phyloP scores from a whole-genome alignment of 2,888 invertebrate genomes.

The Diploptera punctata region DNA sequence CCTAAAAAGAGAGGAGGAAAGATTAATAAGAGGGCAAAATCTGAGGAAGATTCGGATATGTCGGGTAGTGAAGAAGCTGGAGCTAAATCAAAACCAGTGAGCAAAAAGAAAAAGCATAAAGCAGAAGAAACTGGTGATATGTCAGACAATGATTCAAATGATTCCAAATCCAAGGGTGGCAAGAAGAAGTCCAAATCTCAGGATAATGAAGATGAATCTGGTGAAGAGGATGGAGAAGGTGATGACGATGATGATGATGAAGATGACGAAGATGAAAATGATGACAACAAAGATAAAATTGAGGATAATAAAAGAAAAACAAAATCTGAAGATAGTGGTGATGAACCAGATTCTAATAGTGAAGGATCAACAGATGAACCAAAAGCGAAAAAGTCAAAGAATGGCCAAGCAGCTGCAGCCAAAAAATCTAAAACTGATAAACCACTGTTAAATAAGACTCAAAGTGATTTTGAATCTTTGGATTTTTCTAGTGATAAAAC shows the following conservation, averaged over 20 bases:
- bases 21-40: background rate
- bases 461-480: constrained; percentile 65
- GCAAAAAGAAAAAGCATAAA: constrained; percentile 57
- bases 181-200: background rate
- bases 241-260: constrained; percentile 41
- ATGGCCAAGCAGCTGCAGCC: constrained; percentile 2
- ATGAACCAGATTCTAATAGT: constrained; percentile 45
- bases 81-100: constrained; percentile 46
- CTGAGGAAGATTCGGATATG: constrained; percentile 22
- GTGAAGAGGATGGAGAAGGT: constrained; percentile 43
- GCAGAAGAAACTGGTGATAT: constrained; percentile 57
- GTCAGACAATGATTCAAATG: constrained; percentile 49
- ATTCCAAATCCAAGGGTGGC: constrained; percentile 6
- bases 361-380: constrained; percentile 44
- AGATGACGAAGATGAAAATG: constrained; percentile 47
- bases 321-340: constrained; percentile 43
- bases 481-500: constrained; percentile 66
- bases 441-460: constrained; percentile 62
- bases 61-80: constrained; percentile 2
- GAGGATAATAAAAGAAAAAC: constrained; percentile 39
- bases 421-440: constrained; percentile 41
- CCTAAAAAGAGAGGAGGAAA: background rate
- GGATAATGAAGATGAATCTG: constrained; percentile 46
- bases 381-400: background rate
- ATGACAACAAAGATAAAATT: constrained; percentile 3